These are phyloP conservation scores for Drosophila acutilabella DNA, from an alignment of 2,888 invertebrate genomes.

Conservation along the genomic window DNA sequence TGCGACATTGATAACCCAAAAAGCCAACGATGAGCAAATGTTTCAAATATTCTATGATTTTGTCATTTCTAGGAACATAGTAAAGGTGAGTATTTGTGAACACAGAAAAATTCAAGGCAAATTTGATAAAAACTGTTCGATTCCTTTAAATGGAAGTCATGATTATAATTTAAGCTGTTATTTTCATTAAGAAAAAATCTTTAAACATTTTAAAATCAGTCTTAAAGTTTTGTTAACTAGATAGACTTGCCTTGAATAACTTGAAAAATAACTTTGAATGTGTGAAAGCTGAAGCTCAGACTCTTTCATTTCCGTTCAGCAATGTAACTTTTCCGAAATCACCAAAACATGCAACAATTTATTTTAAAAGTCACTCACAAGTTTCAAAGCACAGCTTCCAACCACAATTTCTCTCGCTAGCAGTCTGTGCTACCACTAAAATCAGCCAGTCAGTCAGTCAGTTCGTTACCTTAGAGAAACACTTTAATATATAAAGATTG, in stretches of 20 bases:
- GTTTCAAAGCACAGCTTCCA: background rate
- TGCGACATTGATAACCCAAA: constrained; percentile 7
- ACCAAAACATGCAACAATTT: constrained; percentile 1
- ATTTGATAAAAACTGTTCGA: background rate
- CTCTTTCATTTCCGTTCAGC: background rate
- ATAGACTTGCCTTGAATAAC: background rate
- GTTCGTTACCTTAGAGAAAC: background rate
- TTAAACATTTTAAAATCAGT: background rate
- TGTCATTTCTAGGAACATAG: constrained; percentile 12
- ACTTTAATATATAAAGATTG: background rate
- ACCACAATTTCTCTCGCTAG: background rate
- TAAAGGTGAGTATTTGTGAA: background rate
- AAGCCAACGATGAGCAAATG: background rate
- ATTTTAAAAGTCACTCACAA: background rate
- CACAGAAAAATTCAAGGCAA: background rate
- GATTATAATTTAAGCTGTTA: no score
- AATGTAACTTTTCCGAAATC: background rate
- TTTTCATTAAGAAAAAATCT: no score
- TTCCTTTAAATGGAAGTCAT: no score
- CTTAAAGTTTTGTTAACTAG: background rate
- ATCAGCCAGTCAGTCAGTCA: background rate
- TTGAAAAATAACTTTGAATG: background rate
- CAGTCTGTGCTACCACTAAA: background rate
- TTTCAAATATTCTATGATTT: constrained; percentile 24
- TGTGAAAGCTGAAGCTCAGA: background rate